Evolutionary conservation across 2,888 invertebrate genomes (phyloP), one percentile per base, ranked within the genome.

Genomic region (Quadroppia sp.): DNA sequence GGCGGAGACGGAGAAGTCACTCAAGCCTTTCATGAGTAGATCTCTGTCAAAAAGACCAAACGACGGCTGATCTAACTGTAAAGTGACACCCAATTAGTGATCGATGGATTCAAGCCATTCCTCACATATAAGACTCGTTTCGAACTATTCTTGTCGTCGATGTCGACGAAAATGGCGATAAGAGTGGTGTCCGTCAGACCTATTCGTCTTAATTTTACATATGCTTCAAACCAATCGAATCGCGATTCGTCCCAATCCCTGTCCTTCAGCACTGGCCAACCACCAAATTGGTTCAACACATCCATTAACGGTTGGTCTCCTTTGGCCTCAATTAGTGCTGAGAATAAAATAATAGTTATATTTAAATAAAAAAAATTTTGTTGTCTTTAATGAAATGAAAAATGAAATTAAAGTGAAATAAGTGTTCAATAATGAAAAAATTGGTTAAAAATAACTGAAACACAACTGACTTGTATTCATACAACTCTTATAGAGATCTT

Each of bases 1-100:
- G 1, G 83, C 92, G 72, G 87, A 86, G 20, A 96, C 92, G 75
- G 92, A 85, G 80, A 91, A 89, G 80, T 94, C 92, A 30, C 88
- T 87, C 72, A 90, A 20, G n/a, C 71, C 82, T 6, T 76, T 76
- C 25, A 71, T 23, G 76, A 89, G 87, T 73, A 94, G 83, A 82
- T 92, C 93, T 7, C 94, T 87, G 79, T 91, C 88, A 17, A 80
- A 80, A 71, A 94, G 82, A 0, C 92, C 93, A 78, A 94, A 85
- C 0, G 90, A 87, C 0, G 92, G 90, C 85, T 94, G 93, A 84
- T 94, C 94, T 82, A 94, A 83, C 93, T 94, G 78, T 69, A 3
- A 50, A 25, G 53, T 25, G 53, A n/a, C 7, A n/a, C 20, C 20
- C 17, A 50, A 56, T 23, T 56, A 25, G 3, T 23, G n/a, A n/a